Evolutionary conservation across 2,113 vertebrate genomes (phyloP), one percentile per base, ranked within the genome.

Genomic region (Elachura formosa): DNA sequence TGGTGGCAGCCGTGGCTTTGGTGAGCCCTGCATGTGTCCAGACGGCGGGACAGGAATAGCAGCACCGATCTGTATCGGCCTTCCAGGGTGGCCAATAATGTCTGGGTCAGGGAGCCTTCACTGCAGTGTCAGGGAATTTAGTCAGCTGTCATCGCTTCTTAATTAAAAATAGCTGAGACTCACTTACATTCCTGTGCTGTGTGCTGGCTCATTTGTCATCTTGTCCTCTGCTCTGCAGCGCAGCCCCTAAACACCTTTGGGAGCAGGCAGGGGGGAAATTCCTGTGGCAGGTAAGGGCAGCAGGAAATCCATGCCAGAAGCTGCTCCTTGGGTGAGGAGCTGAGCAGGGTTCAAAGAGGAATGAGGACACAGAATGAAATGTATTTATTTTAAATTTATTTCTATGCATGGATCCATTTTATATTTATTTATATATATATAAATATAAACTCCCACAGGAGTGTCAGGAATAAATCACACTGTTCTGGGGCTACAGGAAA

Each of bases 81-180:
- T 92, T 13, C 46, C 41, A 95, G 78, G 84, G 81, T 92, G 95
- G 87, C 97, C 97, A 76, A 18, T 49, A 40, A 92, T 83, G 96
- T 88, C 96, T 91, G 95, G 97, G 95, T 96, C 97, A 97, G 96
- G 91, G 96, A 98, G 93, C 96, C 94, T 85, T 96, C 97, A 62
- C 96, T 94, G 92, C 94, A 75, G 95, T 92, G 90, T 87, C 97
- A 96, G 97, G 94, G 97, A 97, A 89, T 97, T 95, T 33, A 97
- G 94, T 93, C 94, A 94, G 92, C 97, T 98, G 97, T 98, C 97
- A 97, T 96, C 95, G 41, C 97, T 97, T 89, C 96, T 97, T 97
- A 97, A 97, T 98, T 97, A 97, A 98, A 98, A 98, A 97, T 96
- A 97, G 97, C 91, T 63, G 85, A 74, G 93, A 61, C 84, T 95